These are phyloP conservation scores for Eulemur macaco DNA, from an alignment of 2,113 vertebrate genomes.

Conservation along the genomic window DNA sequence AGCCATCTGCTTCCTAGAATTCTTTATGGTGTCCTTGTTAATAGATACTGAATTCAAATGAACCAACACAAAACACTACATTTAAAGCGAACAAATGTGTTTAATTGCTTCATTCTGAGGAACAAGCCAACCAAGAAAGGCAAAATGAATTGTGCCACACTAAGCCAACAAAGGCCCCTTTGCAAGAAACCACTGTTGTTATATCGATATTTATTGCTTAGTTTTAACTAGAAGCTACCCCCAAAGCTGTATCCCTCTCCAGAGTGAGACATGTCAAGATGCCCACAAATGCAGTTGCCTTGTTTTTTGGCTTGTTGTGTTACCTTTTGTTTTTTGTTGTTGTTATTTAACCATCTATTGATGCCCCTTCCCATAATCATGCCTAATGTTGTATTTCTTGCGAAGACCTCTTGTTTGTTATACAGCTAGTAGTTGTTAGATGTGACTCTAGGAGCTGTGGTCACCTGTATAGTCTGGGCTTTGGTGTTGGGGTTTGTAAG, in stretches of 20 bases:
- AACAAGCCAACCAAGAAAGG: not conserved
- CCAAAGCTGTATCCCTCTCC: not conserved
- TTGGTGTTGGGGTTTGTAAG: not conserved
- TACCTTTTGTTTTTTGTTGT: not conserved
- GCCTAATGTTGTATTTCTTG: not conserved
- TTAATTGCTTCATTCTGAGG: not conserved
- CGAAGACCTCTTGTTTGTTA: not conserved
- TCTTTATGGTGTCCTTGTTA: not conserved
- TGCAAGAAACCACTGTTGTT: not conserved
- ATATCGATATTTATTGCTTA: conserved; percentile 13
- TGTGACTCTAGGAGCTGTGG: not conserved
- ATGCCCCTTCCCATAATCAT: not conserved
- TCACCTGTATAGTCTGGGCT: not conserved
- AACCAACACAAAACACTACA: not conserved
- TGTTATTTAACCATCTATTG: not conserved
- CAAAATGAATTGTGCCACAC: not conserved
- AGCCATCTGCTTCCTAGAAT: not conserved
- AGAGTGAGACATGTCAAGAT: not conserved
- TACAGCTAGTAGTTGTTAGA: not conserved
- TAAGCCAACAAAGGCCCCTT: not conserved
- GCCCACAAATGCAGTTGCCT: not conserved
- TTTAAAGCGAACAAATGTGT: not conserved
- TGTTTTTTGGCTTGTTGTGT: not conserved
- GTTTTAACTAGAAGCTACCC: conserved; percentile 9
- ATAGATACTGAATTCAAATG: not conserved